Evolutionary conservation across 2,797 vertebrate species (phyloP), one percentile per base, ranked within the genome.

Genomic region (Taenioides sp.): DNA sequence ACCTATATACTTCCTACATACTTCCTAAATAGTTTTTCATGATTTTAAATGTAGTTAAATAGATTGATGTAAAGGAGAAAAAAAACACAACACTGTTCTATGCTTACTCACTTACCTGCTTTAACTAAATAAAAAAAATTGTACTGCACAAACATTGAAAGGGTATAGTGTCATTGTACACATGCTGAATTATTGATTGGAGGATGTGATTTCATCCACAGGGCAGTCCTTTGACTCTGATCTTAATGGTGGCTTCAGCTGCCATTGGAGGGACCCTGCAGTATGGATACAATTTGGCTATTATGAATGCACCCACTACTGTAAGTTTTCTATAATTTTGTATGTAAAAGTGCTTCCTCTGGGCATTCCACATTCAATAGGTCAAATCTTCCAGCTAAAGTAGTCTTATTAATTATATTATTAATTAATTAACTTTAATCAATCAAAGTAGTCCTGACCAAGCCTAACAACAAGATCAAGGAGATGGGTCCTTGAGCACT

Each of bases 241-340:
- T 95, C 70, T 86, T 97, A 27, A 95, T 95, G 77, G 84, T 96
- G 82, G 94, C 93, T 37, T 95, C 95, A 0, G 92, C 96, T 64
- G 95, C 95, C 62, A 93, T 95, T 72, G 97, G 97, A 75, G 97
- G 97, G 74, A 97, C 96, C 40, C 95, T 99, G 78, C 97, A 97
- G 2, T 98, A 97, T 9, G 96, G 97, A 61, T 98, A 97, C 89
- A 98, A 96, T 87, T 93, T 98, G 2, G 95, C 96, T 55, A 94
- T 98, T 82, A 97, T 97, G 93, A 98, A 95, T 27, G 89, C 96
- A 72, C 96, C 96, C 6, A 95, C 94, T 60, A 73, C 71, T 69
- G 97, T 98, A 88, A 85, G 96, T 74, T 27, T 65, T 47, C 22
- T 67, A 0, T 47, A 18, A 60, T 10, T 52, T 5, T 69, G 47